phyloP scores from a whole-genome alignment of 2,888 invertebrate species.

The Nebria brevicollis region DNA sequence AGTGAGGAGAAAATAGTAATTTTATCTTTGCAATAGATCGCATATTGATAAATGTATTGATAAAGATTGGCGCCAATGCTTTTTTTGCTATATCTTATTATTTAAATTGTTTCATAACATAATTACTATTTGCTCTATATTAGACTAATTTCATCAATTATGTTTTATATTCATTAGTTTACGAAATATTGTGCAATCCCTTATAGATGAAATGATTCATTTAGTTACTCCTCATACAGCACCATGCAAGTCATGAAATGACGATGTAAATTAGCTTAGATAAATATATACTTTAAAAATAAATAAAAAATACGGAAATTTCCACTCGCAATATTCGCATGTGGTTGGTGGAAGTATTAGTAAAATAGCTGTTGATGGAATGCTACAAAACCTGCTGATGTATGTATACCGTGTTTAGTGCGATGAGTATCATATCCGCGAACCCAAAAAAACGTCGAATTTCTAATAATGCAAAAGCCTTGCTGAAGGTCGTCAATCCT shows the following conservation, averaged over 20 bases:
- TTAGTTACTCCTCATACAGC: neutral
- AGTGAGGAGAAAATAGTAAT: neutral
- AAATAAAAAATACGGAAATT: neutral
- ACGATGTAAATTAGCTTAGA: conserved; percentile 1
- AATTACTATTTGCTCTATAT: no score
- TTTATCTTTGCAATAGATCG: neutral
- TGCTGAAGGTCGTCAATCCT: neutral
- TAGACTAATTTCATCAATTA: no score
- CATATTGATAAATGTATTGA: neutral
- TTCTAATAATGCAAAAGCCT: neutral
- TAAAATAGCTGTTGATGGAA: neutral
- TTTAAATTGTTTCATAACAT: no score
- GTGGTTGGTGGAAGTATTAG: neutral
- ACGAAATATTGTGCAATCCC: neutral
- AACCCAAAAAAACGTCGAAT: neutral
- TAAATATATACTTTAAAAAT: neutral
- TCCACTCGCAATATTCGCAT: neutral
- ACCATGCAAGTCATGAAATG: neutral
- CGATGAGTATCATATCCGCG: neutral
- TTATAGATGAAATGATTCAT: conserved; percentile 4
- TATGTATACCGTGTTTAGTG: neutral
- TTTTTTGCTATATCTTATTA: neutral
- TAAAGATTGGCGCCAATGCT: neutral
- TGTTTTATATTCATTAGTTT: neutral
- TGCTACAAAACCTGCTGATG: neutral